phyloP scores from a whole-genome alignment of 1,140 invertebrate genomes.

The Notospermus geniculatus region DNA sequence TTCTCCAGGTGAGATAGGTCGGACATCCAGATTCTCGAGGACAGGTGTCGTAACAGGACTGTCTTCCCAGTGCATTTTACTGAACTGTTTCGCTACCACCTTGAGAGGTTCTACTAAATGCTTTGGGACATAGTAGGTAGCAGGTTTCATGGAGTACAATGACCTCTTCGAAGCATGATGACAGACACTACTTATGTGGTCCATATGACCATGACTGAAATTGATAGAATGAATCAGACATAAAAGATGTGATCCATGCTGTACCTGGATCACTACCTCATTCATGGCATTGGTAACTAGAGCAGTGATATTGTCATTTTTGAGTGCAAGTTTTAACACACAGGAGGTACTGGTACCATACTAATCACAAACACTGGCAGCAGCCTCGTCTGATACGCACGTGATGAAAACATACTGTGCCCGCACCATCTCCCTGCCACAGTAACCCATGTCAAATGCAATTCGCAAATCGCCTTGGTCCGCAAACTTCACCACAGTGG shows the following conservation, averaged over 20 bases:
- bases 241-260: conserved; percentile 8
- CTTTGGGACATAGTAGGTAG: conserved; percentile 33
- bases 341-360: too few species aligned
- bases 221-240: not conserved
- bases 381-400: not conserved
- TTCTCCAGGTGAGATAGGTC: too few species aligned
- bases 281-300: too few species aligned
- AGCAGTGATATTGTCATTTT: too few species aligned
- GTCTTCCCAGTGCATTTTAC: conserved; percentile 3
- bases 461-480: not conserved
- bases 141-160: conserved; percentile 25
- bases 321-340: conserved; percentile 34
- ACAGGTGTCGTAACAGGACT: too few species aligned
- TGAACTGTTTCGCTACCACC: not conserved
- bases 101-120: conserved; percentile 29
- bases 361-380: too few species aligned
- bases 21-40: too few species aligned
- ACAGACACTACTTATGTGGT: conserved; percentile 37
- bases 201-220: conserved; percentile 45
- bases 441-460: conserved; percentile 6
- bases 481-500: not conserved
- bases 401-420: conserved; percentile 3
- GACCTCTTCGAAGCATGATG: conserved; percentile 36
- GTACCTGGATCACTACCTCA: conserved; percentile 39
- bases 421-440: not conserved